These are phyloP conservation scores for Amblyopsis rosae DNA, from an alignment of 2,113 vertebrate genomes.

Conservation along the genomic window DNA sequence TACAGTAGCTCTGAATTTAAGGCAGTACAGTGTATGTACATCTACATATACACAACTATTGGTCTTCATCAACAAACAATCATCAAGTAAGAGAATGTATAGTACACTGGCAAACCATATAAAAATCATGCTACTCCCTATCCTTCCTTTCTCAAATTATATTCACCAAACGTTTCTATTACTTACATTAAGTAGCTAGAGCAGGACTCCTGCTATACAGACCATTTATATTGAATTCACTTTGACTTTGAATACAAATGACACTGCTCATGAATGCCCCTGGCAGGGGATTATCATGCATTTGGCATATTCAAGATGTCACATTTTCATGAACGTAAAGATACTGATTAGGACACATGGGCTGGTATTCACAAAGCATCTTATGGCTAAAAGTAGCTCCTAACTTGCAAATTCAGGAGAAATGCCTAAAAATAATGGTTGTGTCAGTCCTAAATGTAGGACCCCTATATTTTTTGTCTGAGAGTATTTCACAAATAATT, in stretches of 20 bases:
- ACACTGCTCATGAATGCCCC: constrained; percentile 45
- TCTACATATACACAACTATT: no score
- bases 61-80: no score
- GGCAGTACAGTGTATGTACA: no score
- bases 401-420: no score
- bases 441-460: no score
- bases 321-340: constrained; percentile 49
- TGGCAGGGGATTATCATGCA: constrained; percentile 49
- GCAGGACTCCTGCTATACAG: constrained; percentile 32
- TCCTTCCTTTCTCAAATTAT: constrained; percentile 33
- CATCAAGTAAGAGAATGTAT: no score
- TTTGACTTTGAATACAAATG: constrained; percentile 68
- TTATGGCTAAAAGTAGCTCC: no score
- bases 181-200: constrained; percentile 54
- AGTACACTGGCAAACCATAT: not conserved
- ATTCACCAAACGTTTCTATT: constrained; percentile 50
- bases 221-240: constrained; percentile 54
- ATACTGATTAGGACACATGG: constrained; percentile 33
- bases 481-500: no score
- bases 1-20: no score
- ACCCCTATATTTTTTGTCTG: no score
- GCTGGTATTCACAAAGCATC: no score
- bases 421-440: no score
- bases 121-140: not conserved
- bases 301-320: constrained; percentile 40